Evolutionary conservation across 2,797 vertebrate genomes (phyloP), one percentile per base, ranked within the genome.

Genomic region (Distichodus sexfasciatus): DNA sequence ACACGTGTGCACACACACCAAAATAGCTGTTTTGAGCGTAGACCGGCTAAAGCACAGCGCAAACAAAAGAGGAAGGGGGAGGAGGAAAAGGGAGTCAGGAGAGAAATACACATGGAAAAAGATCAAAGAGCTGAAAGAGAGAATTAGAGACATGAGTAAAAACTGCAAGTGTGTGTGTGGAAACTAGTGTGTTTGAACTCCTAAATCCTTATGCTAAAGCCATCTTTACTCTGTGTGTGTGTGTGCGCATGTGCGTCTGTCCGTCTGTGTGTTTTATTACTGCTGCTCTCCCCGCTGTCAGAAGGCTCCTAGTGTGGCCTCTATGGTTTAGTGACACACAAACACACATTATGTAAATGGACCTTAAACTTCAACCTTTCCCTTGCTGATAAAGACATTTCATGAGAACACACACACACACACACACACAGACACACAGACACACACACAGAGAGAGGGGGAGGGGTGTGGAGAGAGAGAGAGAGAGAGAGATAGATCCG

Each of bases 291-390:
- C 12, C 28, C 10, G 40, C 28, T 31, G 6, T 38, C 10, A 48
- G 33, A 72, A 79, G 57, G 68, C 71, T 23, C 63, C 23, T 51
- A 44, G 64, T 54, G 43, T 29, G 17, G 43, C 41, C 65, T 24
- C 48, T 38, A 35, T 47, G 40, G 50, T 33, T 65, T 57, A 57
- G 10, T 40, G 36, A 65, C 35, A 15, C n/a, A 64, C 69, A 33
- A 62, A 71, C 63, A 47, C 68, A 46, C 64, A 67, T 82, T 80
- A 80, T 72, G 76, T 67, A 83, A 83, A 69, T 66, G 53, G 58
- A 0, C 11, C 59, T 4, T 21, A 74, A 64, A 71, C 47, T 23
- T 26, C 76, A 76, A 84, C 81, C 81, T 81, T 81, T 79, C 75
- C 26, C 48, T 59, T 24, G 38, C 46, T 43, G 72, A 81, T 79